Base-by-base conservation (phyloP, 1,140 invertebrate species). In the Drosophila ohnishii region DNA sequence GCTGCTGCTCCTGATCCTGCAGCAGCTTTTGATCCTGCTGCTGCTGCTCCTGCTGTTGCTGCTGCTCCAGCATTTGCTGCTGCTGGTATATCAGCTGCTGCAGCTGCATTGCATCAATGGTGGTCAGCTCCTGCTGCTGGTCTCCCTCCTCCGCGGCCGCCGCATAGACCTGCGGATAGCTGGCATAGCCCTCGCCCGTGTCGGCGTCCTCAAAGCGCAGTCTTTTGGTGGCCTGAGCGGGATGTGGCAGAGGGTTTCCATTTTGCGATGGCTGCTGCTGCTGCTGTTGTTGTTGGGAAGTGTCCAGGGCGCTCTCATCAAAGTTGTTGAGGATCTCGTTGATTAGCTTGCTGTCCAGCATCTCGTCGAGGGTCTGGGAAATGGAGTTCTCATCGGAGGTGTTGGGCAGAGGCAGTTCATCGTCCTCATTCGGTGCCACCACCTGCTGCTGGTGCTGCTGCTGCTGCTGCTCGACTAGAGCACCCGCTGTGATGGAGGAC, bases 301-400 rank as follows among this genome's bases (percentile, higher is more conserved):
- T 75, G 69, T 90, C 90, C 19, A 91, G 44, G 2, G 75, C 89
- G 62, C 81, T 90, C 63, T 90, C 90, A 67, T 90, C 89, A 28
- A 91, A 91, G 32, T 79, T 90, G 35, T 84, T 91, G 7, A 91
- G 61, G 1, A 91, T 90, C 35, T 91, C 90, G 37, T 90, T 90
- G 47, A 91, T 90, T 10, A 91, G 78, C 67, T 91, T 91, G 63
- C 89, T 90, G 59, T 91, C 90, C 25, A 90, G 75, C 86, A 91
- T 84, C 14, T 90, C 89, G 35, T 90, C 89, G 11, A 91, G 64
- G 0, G 80, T 90, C n/a, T 90, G 61, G 3, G 84, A 88, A 56
- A 90, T 91, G 47, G 90, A 90, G 69, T 90, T 91, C 19, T 91
- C 90, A 56, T 90, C 84, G 62, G 85, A 87, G 47, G 85, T 75